A percentile compares a stretch with the other conserved stretches of the same genome.
These are phyloP conservation scores for Porites rus DNA, from an alignment of 92 coral and sea anemone genomes.

Conservation along the genomic window DNA sequence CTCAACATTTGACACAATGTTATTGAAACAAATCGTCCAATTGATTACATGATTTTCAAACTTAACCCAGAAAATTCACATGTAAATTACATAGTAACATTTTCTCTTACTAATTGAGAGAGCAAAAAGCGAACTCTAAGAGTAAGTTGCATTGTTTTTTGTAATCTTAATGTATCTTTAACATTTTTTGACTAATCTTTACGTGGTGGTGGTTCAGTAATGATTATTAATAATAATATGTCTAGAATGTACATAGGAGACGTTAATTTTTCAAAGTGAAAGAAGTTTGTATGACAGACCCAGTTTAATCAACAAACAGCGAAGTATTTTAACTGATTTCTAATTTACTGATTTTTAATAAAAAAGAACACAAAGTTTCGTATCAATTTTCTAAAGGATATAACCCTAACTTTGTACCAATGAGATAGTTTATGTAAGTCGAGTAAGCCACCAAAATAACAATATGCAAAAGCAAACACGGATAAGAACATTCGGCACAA, in stretches of 20 bases:
- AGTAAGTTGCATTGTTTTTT: not conserved
- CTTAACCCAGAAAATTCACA: not conserved
- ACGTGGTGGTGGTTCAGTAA: too few relatives aligned
- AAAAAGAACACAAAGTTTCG: not conserved
- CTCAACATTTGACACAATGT: not conserved
- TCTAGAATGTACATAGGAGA: not conserved
- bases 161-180: not conserved
- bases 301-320: not conserved
- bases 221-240: not conserved
- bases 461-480: too few relatives aligned
- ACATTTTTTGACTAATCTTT: too few relatives aligned
- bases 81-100: conserved; percentile 17
- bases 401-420: not conserved
- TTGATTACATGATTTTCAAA: not conserved
- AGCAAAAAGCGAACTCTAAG: conserved; percentile 4
- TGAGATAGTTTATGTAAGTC: not conserved
- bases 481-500: too few relatives aligned
- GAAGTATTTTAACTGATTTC: not conserved
- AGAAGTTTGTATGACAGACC: not conserved
- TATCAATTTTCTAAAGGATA: too few relatives aligned
- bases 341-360: not conserved
- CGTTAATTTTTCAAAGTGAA: not conserved
- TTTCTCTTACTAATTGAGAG: not conserved
- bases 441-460: too few relatives aligned
- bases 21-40: too few relatives aligned